These are phyloP conservation scores for Epinephelus fuscoguttatus DNA, from an alignment of 2,113 vertebrate genomes.

Conservation along the genomic window DNA sequence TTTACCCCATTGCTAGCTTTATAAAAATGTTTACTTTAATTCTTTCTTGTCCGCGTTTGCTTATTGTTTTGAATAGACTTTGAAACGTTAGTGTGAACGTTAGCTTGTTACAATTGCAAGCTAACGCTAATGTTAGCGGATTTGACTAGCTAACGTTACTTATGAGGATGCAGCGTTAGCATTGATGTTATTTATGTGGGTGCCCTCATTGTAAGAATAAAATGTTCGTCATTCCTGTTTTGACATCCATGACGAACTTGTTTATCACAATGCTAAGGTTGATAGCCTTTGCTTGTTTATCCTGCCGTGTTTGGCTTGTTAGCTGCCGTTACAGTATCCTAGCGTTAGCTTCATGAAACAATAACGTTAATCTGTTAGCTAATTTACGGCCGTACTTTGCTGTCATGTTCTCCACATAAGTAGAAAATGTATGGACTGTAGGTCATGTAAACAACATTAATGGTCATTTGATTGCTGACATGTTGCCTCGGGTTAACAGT, in stretches of 20 bases:
- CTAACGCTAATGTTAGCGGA: slow-evolving; percentile 41
- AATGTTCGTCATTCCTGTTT: fast-evolving
- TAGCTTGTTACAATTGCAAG: slow-evolving; percentile 21
- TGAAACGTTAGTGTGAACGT: slow-evolving; percentile 9
- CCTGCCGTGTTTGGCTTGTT: not conserved
- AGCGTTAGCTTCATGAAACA: not conserved
- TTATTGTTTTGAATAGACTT: slow-evolving; percentile 45
- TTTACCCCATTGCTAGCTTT: not conserved
- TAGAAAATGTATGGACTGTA: not conserved
- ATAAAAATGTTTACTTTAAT: not conserved
- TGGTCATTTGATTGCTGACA: not conserved
- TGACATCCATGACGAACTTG: not conserved
- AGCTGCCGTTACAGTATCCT: not conserved
- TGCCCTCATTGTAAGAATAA: not conserved
- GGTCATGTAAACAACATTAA: not conserved
- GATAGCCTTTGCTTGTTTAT: not conserved
- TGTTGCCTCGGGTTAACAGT: not conserved
- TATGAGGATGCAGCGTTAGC: not conserved
- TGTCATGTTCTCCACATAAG: not conserved
- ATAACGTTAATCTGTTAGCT: not conserved
- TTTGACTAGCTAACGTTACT: not conserved
- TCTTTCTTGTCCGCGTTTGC: not conserved
- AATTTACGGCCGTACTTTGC: not conserved
- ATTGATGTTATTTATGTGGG: not conserved
- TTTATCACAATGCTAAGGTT: not conserved